Evolutionary conservation across 2,888 invertebrate species (phyloP), one percentile per base, ranked within the genome.

Genomic region (Lasioglossum lativentre): DNA sequence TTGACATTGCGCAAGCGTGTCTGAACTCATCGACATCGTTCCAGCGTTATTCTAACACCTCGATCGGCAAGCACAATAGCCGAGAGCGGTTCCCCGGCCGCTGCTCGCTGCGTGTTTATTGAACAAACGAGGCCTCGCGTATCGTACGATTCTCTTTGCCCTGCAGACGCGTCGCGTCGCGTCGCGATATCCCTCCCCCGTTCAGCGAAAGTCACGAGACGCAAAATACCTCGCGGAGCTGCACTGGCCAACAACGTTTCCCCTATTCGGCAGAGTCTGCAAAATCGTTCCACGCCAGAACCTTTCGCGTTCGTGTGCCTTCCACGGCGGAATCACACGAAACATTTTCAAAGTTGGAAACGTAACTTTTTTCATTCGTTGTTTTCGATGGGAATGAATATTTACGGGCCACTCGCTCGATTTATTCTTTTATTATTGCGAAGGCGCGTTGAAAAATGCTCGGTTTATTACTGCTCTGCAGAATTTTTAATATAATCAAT

Each of bases 11-110:
- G 82, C 78, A 89, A 88, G 56, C 52, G 27, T n/a, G 19, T 23
- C 63, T 40, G 52, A 83, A 85, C 85, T 76, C 85, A 27, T 76
- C 76, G 78, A 78, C 85, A 76, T 78, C 72, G 75, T 82, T 78
- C 59, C 47, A 40, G 71, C 75, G 79, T 77, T 77, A 79, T 73
- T 82, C 77, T 42, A 75, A 75, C 85, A 79, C 75, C 78, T 77
- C 72, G 78, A 89, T 87, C 87, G 79, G 27, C 59, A 70, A 77
- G 72, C 73, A 80, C 83, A 90, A 88, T 80, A 83, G 80, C 78
- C 81, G 80, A 74, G 75, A 83, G 80, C 78, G 70, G n/a, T 40
- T 16, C 56, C 52, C 52, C 56, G 68, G 75, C 74, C 76, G 74
- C 19, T 72, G 74, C 19, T 72, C 34, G 68, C 30, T 42, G 80